phyloP scores from a whole-genome alignment of 2,113 vertebrate species.

The Eulemur rufifrons region DNA sequence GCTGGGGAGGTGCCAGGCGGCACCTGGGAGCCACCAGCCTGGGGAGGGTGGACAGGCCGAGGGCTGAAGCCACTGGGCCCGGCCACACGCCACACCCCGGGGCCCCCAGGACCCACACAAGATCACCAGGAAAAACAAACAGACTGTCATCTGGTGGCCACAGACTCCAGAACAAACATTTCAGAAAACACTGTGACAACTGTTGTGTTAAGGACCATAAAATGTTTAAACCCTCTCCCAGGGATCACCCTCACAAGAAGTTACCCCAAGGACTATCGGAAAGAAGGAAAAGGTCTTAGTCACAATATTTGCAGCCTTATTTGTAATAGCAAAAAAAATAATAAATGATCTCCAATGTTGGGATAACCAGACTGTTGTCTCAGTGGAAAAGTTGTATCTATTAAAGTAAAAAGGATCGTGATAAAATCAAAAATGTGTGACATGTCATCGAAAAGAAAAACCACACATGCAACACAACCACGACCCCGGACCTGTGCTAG shows the following conservation, averaged over 20 bases:
- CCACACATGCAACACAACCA: rapidly evolving
- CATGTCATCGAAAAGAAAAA: not conserved
- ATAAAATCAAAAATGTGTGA: not conserved
- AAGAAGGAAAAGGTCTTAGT: not conserved
- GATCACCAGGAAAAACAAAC: not conserved
- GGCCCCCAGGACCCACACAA: rapidly evolving
- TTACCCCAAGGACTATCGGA: not conserved
- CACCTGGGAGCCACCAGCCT: not conserved
- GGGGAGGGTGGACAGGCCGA: not conserved
- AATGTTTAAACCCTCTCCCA: not conserved
- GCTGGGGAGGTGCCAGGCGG: too few species aligned
- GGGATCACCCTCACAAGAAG: rapidly evolving
- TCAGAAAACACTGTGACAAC: rapidly evolving
- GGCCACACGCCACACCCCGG: rapidly evolving
- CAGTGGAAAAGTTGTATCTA: rapidly evolving
- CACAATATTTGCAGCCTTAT: not conserved
- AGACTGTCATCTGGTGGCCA: not conserved
- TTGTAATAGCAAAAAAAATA: not conserved
- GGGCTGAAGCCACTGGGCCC: rapidly evolving
- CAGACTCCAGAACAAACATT: not conserved
- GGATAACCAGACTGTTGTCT: not conserved
- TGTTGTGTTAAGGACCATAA: not conserved
- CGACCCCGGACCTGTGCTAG: rapidly evolving
- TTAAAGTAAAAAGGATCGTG: rapidly evolving
- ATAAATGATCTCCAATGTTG: rapidly evolving